Percentiles rank a stretch among this genome's conserved stretches.
These are phyloP conservation scores for Clarias platycephalus DNA, from an alignment of 2,797 vertebrate species.

Conservation along the genomic window DNA sequence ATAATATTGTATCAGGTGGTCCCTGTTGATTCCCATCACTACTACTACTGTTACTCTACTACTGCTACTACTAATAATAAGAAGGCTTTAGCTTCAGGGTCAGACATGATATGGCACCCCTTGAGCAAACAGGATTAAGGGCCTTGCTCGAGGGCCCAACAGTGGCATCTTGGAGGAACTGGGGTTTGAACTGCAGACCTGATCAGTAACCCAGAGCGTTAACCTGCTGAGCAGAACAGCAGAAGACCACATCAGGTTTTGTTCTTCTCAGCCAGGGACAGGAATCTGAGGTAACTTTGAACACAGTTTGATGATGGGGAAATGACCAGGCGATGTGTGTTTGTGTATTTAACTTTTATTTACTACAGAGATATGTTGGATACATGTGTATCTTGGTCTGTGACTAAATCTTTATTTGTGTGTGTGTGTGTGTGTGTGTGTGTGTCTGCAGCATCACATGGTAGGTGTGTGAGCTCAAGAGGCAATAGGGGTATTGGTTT, in stretches of 20 bases:
- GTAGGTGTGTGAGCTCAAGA: neutral
- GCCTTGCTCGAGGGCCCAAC: too few relatives aligned
- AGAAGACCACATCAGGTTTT: neutral
- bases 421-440: constrained; percentile 6
- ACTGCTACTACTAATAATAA: too few relatives aligned
- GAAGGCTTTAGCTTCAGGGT: too few relatives aligned
- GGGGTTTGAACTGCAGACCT: too few relatives aligned
- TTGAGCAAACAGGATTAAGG: too few relatives aligned
- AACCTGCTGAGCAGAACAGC: neutral
- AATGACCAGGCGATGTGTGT: neutral
- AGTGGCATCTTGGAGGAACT: too few relatives aligned
- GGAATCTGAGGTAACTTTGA: neutral
- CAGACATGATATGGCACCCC: too few relatives aligned
- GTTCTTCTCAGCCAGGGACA: neutral
- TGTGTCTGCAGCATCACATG: neutral
- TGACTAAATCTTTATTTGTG: neutral
- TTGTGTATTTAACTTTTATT: neutral
- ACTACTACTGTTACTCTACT: too few relatives aligned
- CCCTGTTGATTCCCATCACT: too few relatives aligned
- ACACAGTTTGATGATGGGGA: neutral
- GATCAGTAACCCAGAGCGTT: too few relatives aligned
- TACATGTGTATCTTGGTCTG: neutral
- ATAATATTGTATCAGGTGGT: too few relatives aligned
- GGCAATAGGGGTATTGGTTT: constrained; percentile 28
- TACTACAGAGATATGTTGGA: neutral